phyloP scores from a whole-genome alignment of 2,888 invertebrate species.

The Ophion obscuratus region DNA sequence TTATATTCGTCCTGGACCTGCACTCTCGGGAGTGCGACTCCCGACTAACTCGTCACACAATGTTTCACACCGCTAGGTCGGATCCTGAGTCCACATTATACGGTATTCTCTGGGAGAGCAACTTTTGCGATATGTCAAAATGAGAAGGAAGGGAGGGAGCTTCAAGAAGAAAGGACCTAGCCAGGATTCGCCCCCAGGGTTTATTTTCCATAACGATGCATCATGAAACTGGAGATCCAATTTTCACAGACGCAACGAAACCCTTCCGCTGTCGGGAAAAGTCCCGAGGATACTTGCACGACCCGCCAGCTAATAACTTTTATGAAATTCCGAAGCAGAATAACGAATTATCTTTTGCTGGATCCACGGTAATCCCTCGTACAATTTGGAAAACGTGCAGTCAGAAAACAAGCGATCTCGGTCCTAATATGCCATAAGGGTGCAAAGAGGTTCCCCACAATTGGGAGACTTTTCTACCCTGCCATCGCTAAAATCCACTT shows the following conservation, averaged over 20 bases:
- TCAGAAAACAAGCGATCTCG: neutral
- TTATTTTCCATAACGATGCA: conserved; percentile 68
- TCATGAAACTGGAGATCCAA: conserved; percentile 67
- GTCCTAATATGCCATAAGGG: neutral
- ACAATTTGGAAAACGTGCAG: neutral
- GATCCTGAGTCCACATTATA: conserved; percentile 24
- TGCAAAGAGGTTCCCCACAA: neutral
- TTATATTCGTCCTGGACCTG: conserved; percentile 13
- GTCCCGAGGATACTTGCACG: conserved; percentile 10
- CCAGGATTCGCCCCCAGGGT: conserved; percentile 60
- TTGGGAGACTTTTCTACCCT: neutral
- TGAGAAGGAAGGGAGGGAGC: conserved; percentile 33
- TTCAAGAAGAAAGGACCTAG: conserved; percentile 24
- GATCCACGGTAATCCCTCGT: conserved; percentile 1
- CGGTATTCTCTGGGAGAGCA: conserved; percentile 20
- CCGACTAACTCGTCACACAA: conserved; percentile 22
- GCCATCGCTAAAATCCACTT: neutral
- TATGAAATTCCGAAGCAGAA: conserved; percentile 52
- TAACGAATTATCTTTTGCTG: neutral
- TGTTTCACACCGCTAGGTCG: conserved; percentile 32
- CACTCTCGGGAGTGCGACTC: conserved; percentile 22
- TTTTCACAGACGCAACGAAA: conserved; percentile 51
- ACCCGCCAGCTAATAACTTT: conserved; percentile 30
- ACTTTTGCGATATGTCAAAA: conserved; percentile 67
- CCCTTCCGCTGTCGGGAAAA: conserved; percentile 21